Conservation (phyloP, 2,113 vertebrate genomes). For the Semnopithecus entellus region DNA sequence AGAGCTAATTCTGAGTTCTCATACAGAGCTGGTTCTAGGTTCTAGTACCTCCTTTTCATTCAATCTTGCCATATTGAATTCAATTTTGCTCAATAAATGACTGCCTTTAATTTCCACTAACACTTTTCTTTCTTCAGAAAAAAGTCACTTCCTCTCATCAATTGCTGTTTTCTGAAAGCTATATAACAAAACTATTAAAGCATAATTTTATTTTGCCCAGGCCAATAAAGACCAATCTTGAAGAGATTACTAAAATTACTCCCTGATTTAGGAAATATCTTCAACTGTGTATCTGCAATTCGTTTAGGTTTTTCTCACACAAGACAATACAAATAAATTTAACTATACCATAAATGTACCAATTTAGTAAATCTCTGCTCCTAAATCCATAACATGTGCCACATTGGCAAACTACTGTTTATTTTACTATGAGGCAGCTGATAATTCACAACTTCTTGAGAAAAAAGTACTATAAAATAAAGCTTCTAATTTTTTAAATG, state of each 20-base stretch:
- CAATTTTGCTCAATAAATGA: not conserved
- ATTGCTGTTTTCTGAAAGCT: not conserved
- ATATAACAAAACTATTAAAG: not conserved
- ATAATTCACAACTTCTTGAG: conserved; percentile 27
- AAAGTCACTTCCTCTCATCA: not conserved
- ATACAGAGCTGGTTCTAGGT: not conserved
- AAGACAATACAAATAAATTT: conserved; percentile 20
- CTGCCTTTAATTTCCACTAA: not conserved
- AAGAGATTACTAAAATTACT: not conserved
- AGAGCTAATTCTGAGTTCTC: not conserved
- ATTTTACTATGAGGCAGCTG: conserved; percentile 49
- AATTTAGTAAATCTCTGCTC: not conserved
- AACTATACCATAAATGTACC: not conserved
- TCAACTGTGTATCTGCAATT: not conserved
- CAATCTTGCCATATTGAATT: not conserved
- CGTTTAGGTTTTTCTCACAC: not conserved
- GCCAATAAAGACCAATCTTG: not conserved
- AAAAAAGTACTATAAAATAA: conserved; percentile 47
- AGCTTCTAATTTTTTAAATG: conserved; percentile 44
- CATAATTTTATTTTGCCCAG: not conserved
- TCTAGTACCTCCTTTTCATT: not conserved
- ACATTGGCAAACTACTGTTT: not conserved
- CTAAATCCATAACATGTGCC: not conserved
- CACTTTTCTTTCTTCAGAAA: not conserved
- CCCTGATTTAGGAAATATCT: not conserved